phyloP scores from a whole-genome alignment of 2,888 invertebrate genomes.

The Meta bourneti region DNA sequence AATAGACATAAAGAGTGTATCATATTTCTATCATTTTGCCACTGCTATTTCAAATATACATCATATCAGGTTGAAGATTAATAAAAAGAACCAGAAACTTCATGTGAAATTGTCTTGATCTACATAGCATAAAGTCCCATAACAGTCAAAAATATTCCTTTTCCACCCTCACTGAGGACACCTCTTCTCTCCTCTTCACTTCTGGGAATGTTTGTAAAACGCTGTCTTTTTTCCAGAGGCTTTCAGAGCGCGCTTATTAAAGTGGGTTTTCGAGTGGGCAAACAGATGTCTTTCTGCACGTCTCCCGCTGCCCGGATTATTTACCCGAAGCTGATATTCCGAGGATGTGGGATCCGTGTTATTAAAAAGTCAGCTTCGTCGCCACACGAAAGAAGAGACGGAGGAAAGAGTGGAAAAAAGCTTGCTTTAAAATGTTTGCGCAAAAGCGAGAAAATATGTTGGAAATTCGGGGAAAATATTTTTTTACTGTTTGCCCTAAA shows the following conservation, averaged over 20 bases:
- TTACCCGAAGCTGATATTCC: constrained; percentile 66
- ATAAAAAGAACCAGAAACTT: too few relatives aligned
- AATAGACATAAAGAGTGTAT: too few relatives aligned
- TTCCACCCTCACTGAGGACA: neutral
- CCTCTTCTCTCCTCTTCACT: neutral
- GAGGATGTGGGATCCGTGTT: constrained; percentile 48
- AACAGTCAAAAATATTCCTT: neutral
- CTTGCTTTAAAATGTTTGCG: constrained; percentile 65
- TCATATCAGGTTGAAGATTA: too few relatives aligned
- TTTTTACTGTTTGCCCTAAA: constrained; percentile 36
- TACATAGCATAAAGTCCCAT: neutral
- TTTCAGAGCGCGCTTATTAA: constrained; percentile 65
- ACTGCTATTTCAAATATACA: too few relatives aligned
- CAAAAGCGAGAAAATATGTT: constrained; percentile 65
- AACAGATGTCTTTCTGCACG: constrained; percentile 69
- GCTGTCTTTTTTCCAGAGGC: constrained; percentile 61
- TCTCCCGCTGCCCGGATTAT: constrained; percentile 44
- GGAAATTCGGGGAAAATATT: constrained; percentile 59
- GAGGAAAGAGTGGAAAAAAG: constrained; percentile 23
- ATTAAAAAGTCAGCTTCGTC: constrained; percentile 61
- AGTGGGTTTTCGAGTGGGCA: constrained; percentile 67
- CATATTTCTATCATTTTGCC: too few relatives aligned
- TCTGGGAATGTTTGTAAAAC: constrained; percentile 56
- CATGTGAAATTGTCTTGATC: too few relatives aligned
- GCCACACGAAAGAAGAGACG: neutral